Conservation (phyloP, 2,113 vertebrate genomes). For the Ammodramus savannarum region DNA sequence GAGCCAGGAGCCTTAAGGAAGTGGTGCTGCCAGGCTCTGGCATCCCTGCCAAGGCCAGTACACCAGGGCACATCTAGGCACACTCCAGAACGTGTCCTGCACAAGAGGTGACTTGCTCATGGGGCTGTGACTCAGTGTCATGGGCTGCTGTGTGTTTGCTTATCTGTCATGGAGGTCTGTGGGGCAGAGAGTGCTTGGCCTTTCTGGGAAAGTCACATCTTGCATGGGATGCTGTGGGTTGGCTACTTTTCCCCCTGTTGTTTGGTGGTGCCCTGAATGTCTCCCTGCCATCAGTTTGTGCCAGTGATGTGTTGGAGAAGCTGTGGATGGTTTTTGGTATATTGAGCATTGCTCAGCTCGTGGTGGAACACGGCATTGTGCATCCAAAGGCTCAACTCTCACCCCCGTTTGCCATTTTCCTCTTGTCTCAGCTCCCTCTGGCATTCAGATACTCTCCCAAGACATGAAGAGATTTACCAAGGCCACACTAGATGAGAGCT, state of each 20-base stretch:
- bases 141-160: background rate
- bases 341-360: fast-evolving
- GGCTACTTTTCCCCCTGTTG: fast-evolving
- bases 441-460: background rate
- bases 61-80: background rate
- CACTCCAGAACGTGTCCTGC: background rate
- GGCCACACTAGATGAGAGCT: background rate
- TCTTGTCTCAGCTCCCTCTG: background rate
- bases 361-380: fast-evolving
- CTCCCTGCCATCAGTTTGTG: background rate
- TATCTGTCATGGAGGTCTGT: fast-evolving
- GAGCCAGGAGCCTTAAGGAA: slow-evolving; percentile 27
- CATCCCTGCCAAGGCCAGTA: slow-evolving; percentile 8
- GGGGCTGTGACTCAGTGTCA: slow-evolving; percentile 1
- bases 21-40: background rate
- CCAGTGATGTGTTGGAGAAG: background rate
- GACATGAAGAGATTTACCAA: background rate
- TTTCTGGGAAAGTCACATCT: background rate
- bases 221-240: fast-evolving
- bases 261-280: background rate
- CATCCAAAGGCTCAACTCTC: background rate
- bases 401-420: background rate
- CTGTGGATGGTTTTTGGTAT: background rate
- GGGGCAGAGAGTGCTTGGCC: background rate
- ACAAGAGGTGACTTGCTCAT: background rate